Base-by-base conservation (phyloP, 2,888 invertebrate genomes). In the Drosophila meridionalis region DNA sequence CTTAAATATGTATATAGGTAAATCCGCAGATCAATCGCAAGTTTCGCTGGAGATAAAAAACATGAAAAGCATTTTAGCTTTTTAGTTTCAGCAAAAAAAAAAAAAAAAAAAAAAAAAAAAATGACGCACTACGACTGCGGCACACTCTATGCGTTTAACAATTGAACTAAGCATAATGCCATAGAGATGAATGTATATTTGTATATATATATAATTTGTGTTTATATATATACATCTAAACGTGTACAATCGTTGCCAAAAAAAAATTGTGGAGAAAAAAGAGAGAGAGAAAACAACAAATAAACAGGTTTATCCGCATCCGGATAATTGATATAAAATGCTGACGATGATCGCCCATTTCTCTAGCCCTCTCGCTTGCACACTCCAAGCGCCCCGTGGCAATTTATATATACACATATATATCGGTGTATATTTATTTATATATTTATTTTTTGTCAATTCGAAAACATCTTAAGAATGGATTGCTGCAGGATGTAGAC, bases 251-350 rank as follows among this genome's bases (percentile, higher is more conserved):
- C 69, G 73, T 53, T 72, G 79, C 68, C 56, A 76, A 78, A 76
- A 76, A 53, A 59, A 32, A 34, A 11, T 43, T 28, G 45, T 58
- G 55, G 47, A 60, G 48, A 30, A 62, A 56, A 11, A 42, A 42
- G 38, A 38, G 38, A 55, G 20, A 36, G 26, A 36, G 43, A 73
- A 62, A 64, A 57, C 74, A 79, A 87, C 75, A 30, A 56, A 56
- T 14, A 70, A 84, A 87, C 87, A 73, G 87, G 84, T 82, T 82
- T 86, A 57, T 40, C 56, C 71, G 76, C 85, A 84, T 84, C 83
- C 83, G 83, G 87, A 84, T 87, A 84, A 84, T 82, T 80, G 73
- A 62, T 67, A 69, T 59, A 56, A 64, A 75, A 28, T 38, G 55
- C 34, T 56, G 69, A 61, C 47, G 66, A 63, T 38, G 38, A 56